Conservation (phyloP, 2,113 vertebrate species). For the Corythornis madagascariensis region DNA sequence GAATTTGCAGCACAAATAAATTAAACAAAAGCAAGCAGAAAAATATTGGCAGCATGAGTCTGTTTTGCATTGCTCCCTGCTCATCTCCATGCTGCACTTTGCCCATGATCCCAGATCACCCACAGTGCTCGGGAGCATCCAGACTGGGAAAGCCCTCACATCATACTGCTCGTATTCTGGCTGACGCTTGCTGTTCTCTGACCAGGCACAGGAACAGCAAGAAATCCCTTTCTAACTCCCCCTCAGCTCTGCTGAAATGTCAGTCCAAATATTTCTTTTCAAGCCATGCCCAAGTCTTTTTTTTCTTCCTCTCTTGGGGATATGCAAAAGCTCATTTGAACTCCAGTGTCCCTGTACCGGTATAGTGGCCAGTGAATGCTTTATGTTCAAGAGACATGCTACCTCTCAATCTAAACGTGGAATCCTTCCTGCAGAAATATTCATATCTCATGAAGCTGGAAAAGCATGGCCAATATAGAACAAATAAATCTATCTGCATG, state of each 20-base stretch:
- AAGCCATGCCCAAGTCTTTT: not conserved
- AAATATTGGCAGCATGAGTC: not conserved
- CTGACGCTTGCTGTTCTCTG: not conserved
- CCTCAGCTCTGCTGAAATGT: not conserved
- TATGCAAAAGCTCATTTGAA: slow-evolving; percentile 7
- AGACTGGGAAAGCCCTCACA: not conserved
- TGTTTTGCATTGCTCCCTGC: not conserved
- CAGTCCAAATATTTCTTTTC: not conserved
- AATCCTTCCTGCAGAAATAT: slow-evolving; percentile 27
- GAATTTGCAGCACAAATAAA: not conserved
- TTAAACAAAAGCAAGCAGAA: not conserved
- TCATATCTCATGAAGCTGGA: slow-evolving; percentile 16
- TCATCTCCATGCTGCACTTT: not conserved
- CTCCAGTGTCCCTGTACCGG: not conserved
- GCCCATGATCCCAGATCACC: not conserved
- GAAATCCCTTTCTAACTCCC: fast-evolving
- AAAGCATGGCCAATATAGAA: slow-evolving; percentile 38
- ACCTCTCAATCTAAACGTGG: not conserved
- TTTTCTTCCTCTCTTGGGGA: not conserved
- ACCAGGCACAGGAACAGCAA: not conserved
- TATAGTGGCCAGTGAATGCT: not conserved
- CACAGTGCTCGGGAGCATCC: not conserved
- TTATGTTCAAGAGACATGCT: not conserved
- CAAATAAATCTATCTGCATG: slow-evolving; percentile 64
- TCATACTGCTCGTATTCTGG: fast-evolving